Base-by-base conservation (phyloP, 2,797 vertebrate genomes). In the Schizopygopsis pylzovi region DNA sequence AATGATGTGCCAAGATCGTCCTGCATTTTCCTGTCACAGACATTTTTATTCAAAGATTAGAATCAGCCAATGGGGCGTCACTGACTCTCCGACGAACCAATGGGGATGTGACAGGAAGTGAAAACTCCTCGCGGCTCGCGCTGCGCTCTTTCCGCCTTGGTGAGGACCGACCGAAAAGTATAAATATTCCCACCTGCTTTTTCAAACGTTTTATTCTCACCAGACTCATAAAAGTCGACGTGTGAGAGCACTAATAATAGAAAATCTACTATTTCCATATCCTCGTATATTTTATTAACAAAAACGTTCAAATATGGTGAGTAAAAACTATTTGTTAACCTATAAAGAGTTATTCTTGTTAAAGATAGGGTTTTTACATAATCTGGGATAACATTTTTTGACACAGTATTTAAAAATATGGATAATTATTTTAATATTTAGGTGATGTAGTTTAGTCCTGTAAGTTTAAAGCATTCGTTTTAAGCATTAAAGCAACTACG, bases 151-250 rank as follows among this genome's bases (percentile, higher is more conserved):
- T 12, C 82, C 43, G 56, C 71, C 56, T 41, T 56, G 8, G 41
- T 75, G 52, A 83, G 70, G 39, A 15, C 25, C 1, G 43, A 83
- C 11, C 16, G 33, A 25, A 67, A 41, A 6, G 59, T 76, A 83
- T 73, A 83, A 77, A 83, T 76, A 65, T 16, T 67, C 54, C 28
- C 72, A 83, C 72, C 82, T 59, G 8, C 5, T 5, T 22, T n/a
- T 11, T 10, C 25, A 22, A 18, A 13, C 72, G 52, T 10, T 76
- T 52, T 22, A 37, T 75, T 76, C 82, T 76, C 82, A 65, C 41
- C 59, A 65, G 82, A 83, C 82, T 83, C 82, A 54, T 83, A 28
- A 83, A 18, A 77, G 82, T 83, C 82, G 4, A 52, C 7, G 3
- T 67, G 82, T 76, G 82, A 76, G 82, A 83, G 59, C 45, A 1